Base-by-base conservation (phyloP, 2,888 invertebrate species). In the Trissolcus brochymenae region DNA sequence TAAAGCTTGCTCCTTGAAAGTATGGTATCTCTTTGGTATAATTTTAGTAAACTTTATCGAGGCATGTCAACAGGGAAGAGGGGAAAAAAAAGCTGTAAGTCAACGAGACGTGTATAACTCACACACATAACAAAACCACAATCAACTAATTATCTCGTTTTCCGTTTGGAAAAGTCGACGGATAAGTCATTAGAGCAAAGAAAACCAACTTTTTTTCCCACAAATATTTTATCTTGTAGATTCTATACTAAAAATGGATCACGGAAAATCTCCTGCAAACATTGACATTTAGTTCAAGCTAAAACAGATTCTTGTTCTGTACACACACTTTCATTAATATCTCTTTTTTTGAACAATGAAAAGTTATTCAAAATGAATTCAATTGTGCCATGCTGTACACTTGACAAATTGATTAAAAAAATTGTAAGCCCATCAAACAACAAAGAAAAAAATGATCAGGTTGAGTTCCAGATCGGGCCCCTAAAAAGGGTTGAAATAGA, bases 401-500 rank as follows among this genome's bases (percentile, higher is more conserved):
- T 46, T 46, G 14, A 14, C 4, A 46, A 46, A 46, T 6, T 46
- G 16, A 16, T 14, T 6, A 14, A 16, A 46, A n/a, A 46, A 46
- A 16, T n/a, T 1, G 46, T 11, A 6, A 16, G 16, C 4, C n/a
- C 7, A 56, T 41, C 17, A 56, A 43, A 4, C 13, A 7, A 6
- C 17, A 60, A 29, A 73, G 25, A 14, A 57, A 49, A n/a, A 66
- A n/a, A 51, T 56, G 43, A 61, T 50, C 29, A 14, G 35, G 40
- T 61, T 46, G 9, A n/a, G 16, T 35, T n/a, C 6, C 29, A 40
- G 16, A 43, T 51, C n/a, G 13, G 25, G 13, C 9, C 40, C 1
- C 16, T 62, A 19, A 49, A 59, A 64, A 16, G 73, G 54, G 60
- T 55, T 49, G 46, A 35, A 59, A 64, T 16, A 43, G 67, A 74